Conservation (phyloP, 2,888 invertebrate genomes). For the Phyto melanocephala region DNA sequence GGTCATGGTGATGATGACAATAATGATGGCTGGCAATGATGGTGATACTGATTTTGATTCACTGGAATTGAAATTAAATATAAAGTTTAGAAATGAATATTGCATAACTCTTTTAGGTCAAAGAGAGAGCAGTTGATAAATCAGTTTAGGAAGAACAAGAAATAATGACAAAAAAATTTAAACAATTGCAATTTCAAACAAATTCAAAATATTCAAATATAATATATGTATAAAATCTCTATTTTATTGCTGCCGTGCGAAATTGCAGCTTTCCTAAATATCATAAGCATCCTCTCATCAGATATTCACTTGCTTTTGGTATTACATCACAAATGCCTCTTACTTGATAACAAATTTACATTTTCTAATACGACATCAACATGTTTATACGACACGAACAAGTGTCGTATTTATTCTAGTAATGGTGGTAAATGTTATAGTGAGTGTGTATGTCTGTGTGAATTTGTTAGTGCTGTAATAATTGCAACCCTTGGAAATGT, state of each 20-base stretch:
- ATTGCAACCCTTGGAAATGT: slow-evolving; percentile 72
- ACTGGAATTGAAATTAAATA: slow-evolving; percentile 26
- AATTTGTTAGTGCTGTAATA: slow-evolving; percentile 46
- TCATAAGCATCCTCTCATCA: too few species aligned
- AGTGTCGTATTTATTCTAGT: slow-evolving; percentile 40
- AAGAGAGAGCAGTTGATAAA: slow-evolving; percentile 22
- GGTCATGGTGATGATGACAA: too few species aligned
- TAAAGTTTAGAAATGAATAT: slow-evolving; percentile 17
- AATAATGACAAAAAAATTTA: slow-evolving; percentile 30
- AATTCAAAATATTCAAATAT: slow-evolving; percentile 40
- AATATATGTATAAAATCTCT: too few species aligned
- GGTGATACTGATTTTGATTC: slow-evolving; percentile 45
- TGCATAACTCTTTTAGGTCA: slow-evolving; percentile 43
- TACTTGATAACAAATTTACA: slow-evolving; percentile 20
- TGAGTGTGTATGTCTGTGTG: slow-evolving; percentile 20
- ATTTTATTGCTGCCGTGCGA: too few species aligned
- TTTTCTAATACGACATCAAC: not conserved
- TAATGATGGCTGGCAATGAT: slow-evolving; percentile 19
- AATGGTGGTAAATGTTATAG: slow-evolving; percentile 20
- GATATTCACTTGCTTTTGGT: slow-evolving; percentile 12
- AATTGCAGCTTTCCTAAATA: too few species aligned
- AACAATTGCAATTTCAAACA: slow-evolving; percentile 51
- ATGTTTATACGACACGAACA: not conserved
- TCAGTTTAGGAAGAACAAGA: slow-evolving; percentile 13
- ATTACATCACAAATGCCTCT: slow-evolving; percentile 23